Base-by-base conservation (phyloP, 2,888 invertebrate species). In the Timandra comae region DNA sequence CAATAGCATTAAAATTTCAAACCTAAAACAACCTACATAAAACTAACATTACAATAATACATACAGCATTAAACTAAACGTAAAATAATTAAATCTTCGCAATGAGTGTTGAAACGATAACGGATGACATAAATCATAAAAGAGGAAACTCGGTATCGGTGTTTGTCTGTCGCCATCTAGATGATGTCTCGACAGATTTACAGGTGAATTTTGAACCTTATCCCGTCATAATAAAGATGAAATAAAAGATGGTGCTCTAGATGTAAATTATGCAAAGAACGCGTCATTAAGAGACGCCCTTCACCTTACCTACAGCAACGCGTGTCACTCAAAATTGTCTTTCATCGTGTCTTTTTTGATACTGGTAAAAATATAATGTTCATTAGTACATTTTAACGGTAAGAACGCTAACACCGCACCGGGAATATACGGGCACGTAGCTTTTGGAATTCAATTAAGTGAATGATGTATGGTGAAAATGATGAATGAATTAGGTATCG, bases 61-160 rank as follows among this genome's bases (percentile, higher is more conserved):
- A n/a, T n/a, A n/a, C n/a, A n/a, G n/a, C n/a, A n/a, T n/a, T n/a
- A n/a, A n/a, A n/a, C n/a, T 16, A 16, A 16, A 16, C 6, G 16
- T 16, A 5, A 16, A 3, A 16, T 16, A 16, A 16, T 16, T 16
- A 16, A 47, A 40, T 45, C 41, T 33, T 43, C 39, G 41, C 30
- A 43, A 33, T 55, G 54, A 60, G 64, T 66, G 70, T 64, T 63
- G 62, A 71, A 67, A 67, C 52, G 53, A 60, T 54, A 65, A 56
- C 69, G 77, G 79, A 79, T 74, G 65, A 58, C 74, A 77, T 81
- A 66, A 74, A 78, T 81, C 76, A 77, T 74, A 67, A 50, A 51
- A 52, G 66, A 66, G 72, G 72, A 61, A 63, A 56, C 57, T 54
- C 53, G 60, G 38, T 44, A 48, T 51, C 44, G 49, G 43, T 33